Evolutionary conservation across 2,113 vertebrate genomes (phyloP).

Genomic region (Ivindomyrus marchei): DNA sequence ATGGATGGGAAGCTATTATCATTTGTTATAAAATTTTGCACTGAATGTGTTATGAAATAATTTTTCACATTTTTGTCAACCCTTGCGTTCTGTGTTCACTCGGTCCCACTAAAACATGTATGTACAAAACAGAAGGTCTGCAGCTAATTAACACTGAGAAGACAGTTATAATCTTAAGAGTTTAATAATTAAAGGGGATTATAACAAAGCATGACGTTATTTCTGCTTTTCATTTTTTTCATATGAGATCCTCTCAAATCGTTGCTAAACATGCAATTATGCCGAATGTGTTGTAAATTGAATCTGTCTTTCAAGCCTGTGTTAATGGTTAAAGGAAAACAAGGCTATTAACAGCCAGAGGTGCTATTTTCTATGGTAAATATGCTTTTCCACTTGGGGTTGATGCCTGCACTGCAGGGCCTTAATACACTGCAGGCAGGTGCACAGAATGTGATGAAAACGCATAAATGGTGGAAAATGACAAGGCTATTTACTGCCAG

Average conservation of each 20-base stretch:
- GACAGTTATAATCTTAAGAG: constrained; percentile 34
- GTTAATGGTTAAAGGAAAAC: constrained; percentile 37
- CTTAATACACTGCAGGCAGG: constrained; percentile 16
- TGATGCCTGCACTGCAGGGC: constrained; percentile 14
- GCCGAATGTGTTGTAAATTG: constrained; percentile 37
- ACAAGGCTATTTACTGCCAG: constrained; percentile 33
- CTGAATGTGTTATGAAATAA: constrained; percentile 25
- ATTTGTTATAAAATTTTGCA: neutral
- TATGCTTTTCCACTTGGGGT: constrained; percentile 24
- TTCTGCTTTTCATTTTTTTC: constrained; percentile 34
- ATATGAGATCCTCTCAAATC: constrained; percentile 27
- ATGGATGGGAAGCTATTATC: neutral
- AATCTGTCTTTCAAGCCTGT: constrained; percentile 23
- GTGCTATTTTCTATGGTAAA: constrained; percentile 34
- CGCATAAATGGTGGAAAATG: constrained; percentile 32
- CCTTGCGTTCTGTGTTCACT: constrained; percentile 1
- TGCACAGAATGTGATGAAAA: constrained; percentile 32
- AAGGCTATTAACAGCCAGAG: constrained; percentile 40
- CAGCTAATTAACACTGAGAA: constrained; percentile 44
- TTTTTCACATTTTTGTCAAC: constrained; percentile 28
- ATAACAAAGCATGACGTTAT: constrained; percentile 44
- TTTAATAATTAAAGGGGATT: constrained; percentile 47
- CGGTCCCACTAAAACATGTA: constrained; percentile 35
- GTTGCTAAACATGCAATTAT: constrained; percentile 31
- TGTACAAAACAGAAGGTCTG: constrained; percentile 35